A percentile compares a stretch with the other conserved stretches of the same genome.
Conservation (phyloP, 2,113 vertebrate genomes). For the Falcunculus frontatus region DNA sequence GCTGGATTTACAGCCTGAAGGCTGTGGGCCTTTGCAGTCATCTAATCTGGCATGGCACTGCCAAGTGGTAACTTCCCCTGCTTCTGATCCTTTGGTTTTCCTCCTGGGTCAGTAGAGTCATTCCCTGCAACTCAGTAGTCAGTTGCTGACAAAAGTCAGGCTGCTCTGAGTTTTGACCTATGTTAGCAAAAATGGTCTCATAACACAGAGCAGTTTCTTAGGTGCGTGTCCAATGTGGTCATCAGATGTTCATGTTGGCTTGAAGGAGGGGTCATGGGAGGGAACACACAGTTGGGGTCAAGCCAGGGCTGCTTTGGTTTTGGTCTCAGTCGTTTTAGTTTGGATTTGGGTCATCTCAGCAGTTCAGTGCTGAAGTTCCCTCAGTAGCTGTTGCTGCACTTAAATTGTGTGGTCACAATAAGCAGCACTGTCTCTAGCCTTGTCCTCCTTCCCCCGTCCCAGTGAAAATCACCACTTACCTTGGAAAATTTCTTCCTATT, state of each 20-base stretch:
- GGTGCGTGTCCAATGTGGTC: not conserved
- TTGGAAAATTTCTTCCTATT: not conserved
- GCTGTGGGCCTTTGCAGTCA: not conserved
- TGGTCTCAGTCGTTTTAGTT: not conserved
- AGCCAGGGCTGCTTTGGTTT: not conserved
- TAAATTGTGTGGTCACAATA: not conserved
- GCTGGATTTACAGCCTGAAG: not conserved
- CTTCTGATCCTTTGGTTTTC: not conserved
- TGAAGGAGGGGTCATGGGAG: not conserved
- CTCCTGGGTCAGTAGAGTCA: not conserved
- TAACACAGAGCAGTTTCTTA: not conserved
- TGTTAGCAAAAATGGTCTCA: not conserved
- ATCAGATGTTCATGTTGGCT: not conserved
- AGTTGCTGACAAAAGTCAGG: not conserved
- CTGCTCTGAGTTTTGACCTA: not conserved
- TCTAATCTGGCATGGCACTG: not conserved
- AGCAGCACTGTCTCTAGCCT: accelerated
- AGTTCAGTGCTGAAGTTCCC: not conserved
- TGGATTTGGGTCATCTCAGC: not conserved
- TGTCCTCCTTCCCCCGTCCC: not conserved
- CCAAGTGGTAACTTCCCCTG: not conserved
- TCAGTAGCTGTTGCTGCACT: not conserved
- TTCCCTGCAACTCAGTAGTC: not conserved
- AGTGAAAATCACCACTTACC: not conserved
- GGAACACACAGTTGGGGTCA: not conserved